phyloP scores from a whole-genome alignment of 30 jellyfish, hydroid and myxozoan species.

The Aurelia sp. region DNA sequence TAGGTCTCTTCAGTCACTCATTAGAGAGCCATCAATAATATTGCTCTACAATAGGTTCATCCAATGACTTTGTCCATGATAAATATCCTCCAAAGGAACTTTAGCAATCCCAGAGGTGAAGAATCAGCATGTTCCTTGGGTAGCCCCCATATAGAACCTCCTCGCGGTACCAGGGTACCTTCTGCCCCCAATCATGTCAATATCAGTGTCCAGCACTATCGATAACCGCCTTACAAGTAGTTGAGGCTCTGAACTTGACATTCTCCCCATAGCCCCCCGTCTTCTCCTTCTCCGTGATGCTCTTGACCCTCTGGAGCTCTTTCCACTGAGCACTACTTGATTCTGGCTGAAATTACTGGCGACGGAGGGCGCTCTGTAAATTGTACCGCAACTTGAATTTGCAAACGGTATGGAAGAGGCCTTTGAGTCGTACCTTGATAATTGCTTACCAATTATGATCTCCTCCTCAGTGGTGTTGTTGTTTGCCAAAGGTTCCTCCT shows the following conservation, averaged over 20 bases:
- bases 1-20: too few relatives aligned
- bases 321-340: slow-evolving; percentile 34
- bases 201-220: slow-evolving; percentile 77
- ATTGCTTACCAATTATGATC: slow-evolving; percentile 57
- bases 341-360: slow-evolving; percentile 71
- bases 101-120: too few relatives aligned
- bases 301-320: slow-evolving; percentile 57
- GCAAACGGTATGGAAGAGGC: slow-evolving; percentile 87
- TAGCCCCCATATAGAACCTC: slow-evolving; percentile 64
- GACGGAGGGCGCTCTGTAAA: slow-evolving; percentile 75
- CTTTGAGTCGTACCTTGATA: slow-evolving; percentile 72
- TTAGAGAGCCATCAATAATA: too few relatives aligned
- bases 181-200: slow-evolving; percentile 63
- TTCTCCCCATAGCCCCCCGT: slow-evolving; percentile 73
- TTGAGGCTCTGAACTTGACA: slow-evolving; percentile 85
- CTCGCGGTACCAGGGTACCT: slow-evolving; percentile 74
- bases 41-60: too few relatives aligned
- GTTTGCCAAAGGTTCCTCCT: slow-evolving; percentile 75
- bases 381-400: slow-evolving; percentile 80
- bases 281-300: slow-evolving; percentile 63
- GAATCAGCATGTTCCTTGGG: slow-evolving; percentile 65
- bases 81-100: too few relatives aligned
- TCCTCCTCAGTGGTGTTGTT: slow-evolving; percentile 66
- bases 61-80: too few relatives aligned
- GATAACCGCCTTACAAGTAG: slow-evolving; percentile 66